A percentile compares a stretch with the other conserved stretches of the same genome.
These are phyloP conservation scores for Quadriops clusia DNA, from an alignment of 2,888 invertebrate genomes.

Conservation along the genomic window DNA sequence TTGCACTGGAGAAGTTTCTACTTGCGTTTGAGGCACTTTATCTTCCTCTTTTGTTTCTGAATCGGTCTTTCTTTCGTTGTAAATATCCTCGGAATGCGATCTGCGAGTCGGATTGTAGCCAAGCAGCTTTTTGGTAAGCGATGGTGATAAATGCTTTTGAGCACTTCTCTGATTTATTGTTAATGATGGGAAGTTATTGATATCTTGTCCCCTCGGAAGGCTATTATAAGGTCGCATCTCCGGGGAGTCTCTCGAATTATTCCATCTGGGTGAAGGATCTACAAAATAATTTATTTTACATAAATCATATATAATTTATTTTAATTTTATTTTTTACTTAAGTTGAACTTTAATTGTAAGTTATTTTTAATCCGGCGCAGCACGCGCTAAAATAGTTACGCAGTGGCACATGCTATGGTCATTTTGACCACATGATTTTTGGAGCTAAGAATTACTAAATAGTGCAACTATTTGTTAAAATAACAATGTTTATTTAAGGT, in stretches of 20 bases:
- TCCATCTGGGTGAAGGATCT: slow-evolving; percentile 46
- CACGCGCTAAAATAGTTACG: no score
- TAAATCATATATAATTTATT: no score
- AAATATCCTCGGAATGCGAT: slow-evolving; percentile 32
- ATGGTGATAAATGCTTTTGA: slow-evolving; percentile 1
- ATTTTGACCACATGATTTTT: no score
- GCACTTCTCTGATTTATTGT: slow-evolving; percentile 24
- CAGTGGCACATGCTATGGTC: no score
- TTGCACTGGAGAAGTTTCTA: slow-evolving; percentile 5
- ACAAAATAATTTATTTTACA: no score
- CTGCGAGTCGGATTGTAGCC: slow-evolving; percentile 24
- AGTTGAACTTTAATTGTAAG: no score
- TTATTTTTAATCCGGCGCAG: no score
- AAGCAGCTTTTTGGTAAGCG: slow-evolving; percentile 7
- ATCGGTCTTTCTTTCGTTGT: slow-evolving; percentile 20
- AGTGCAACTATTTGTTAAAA: no score
- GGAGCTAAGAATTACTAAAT: no score
- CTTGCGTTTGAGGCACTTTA: slow-evolving; percentile 6
- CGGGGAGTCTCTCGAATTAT: slow-evolving; percentile 40
- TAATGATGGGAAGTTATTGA: slow-evolving; percentile 33
- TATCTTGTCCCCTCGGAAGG: slow-evolving; percentile 44
- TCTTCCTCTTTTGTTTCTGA: no score
- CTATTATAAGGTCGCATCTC: slow-evolving; percentile 48
- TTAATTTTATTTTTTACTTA: slow-evolving; percentile 5
- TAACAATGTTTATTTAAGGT: no score